Evolutionary conservation across 2,113 vertebrate genomes (phyloP).

Genomic region (Pseudorhombus dupliciocellatus): DNA sequence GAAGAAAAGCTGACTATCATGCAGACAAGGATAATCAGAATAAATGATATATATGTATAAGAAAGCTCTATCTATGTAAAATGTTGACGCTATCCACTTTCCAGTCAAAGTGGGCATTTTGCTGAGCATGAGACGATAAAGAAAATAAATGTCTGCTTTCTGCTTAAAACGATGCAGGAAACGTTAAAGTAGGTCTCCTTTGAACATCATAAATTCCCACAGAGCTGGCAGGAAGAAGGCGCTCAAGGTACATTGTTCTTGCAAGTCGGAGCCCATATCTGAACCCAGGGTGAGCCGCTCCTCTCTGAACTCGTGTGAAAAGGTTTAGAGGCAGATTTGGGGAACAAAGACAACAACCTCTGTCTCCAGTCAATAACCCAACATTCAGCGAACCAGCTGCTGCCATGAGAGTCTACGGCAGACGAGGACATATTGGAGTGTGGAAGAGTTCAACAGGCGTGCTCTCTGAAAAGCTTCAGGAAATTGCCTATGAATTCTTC

Average conservation of each 20-base stretch:
- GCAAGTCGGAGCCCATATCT: slow-evolving; percentile 44
- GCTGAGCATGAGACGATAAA: slow-evolving; percentile 27
- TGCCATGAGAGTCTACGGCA: not conserved
- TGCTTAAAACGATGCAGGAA: slow-evolving; percentile 35
- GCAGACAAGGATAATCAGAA: slow-evolving; percentile 23
- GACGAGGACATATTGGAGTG: slow-evolving; percentile 21
- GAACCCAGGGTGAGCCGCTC: slow-evolving; percentile 17
- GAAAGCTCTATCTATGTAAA: too few species aligned
- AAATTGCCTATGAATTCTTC: not conserved
- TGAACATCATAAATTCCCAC: slow-evolving; percentile 61
- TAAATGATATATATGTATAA: not conserved
- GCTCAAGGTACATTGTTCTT: slow-evolving; percentile 40
- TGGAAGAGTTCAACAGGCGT: not conserved
- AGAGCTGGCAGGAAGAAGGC: slow-evolving; percentile 55
- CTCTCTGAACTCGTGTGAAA: slow-evolving; percentile 34
- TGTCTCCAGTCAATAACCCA: not conserved
- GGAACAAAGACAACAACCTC: slow-evolving; percentile 9
- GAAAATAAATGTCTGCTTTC: slow-evolving; percentile 19
- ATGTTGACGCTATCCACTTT: slow-evolving; percentile 19
- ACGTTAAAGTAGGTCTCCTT: slow-evolving; percentile 56
- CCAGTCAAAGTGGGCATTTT: slow-evolving; percentile 27
- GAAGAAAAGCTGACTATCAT: not conserved
- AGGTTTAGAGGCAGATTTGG: slow-evolving; percentile 39
- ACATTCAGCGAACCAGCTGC: slow-evolving; percentile 6
- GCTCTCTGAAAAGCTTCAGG: not conserved